Conservation (phyloP, 2,797 vertebrate species). For the Silurus aristotelis region DNA sequence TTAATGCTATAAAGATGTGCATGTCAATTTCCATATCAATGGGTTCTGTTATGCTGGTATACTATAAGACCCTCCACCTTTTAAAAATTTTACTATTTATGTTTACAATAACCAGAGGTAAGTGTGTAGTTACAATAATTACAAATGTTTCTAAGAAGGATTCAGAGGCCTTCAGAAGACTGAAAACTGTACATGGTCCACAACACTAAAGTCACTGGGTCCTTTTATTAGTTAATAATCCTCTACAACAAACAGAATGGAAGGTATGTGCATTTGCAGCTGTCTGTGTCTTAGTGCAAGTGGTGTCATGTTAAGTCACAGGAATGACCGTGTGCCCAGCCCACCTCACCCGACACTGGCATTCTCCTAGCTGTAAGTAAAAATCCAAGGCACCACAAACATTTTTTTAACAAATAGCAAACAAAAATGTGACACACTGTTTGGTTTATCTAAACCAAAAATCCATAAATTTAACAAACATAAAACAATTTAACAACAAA, state of each 20-base stretch:
- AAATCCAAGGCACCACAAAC: slow-evolving; percentile 38
- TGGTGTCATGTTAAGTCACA: slow-evolving; percentile 79
- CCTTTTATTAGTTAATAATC: slow-evolving; percentile 79
- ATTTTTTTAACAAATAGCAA: background rate
- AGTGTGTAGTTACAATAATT: slow-evolving; percentile 68
- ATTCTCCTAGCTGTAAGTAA: slow-evolving; percentile 58
- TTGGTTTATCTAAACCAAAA: background rate
- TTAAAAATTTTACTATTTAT: slow-evolving; percentile 66
- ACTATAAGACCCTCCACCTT: background rate
- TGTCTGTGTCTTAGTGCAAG: slow-evolving; percentile 75
- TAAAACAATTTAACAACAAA: background rate
- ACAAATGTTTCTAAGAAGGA: slow-evolving; percentile 34
- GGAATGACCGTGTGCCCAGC: slow-evolving; percentile 65
- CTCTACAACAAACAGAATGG: slow-evolving; percentile 80
- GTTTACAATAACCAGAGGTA: slow-evolving; percentile 61
- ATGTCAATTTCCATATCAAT: background rate
- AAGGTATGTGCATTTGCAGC: slow-evolving; percentile 79
- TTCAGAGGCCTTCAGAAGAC: slow-evolving; percentile 59
- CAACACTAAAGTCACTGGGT: slow-evolving; percentile 71
- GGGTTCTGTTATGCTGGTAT: background rate
- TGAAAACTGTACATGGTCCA: slow-evolving; percentile 67
- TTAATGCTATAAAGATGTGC: background rate
- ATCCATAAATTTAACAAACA: background rate
- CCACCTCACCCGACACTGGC: slow-evolving; percentile 74
- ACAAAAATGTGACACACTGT: background rate